Evolutionary conservation across 2,888 invertebrate species (phyloP).

Genomic region (Nipponacmea schrenckii): DNA sequence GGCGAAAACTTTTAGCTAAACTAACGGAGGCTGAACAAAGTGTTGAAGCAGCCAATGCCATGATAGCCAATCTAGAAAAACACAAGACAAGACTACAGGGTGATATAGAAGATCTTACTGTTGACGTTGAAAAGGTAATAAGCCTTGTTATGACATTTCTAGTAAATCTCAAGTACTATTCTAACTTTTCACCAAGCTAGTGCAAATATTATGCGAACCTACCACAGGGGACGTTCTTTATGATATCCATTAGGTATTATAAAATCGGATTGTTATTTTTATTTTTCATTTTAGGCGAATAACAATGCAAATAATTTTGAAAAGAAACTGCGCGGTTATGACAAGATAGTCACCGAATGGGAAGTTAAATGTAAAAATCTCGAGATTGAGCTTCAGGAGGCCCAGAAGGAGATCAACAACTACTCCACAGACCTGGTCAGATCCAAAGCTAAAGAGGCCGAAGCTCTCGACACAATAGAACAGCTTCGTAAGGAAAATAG

Average conservation of each 20-base stretch:
- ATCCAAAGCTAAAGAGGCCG: background rate
- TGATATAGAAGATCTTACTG: background rate
- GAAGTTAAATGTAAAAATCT: background rate
- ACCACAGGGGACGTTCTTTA: too few relatives aligned
- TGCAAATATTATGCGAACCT: too few relatives aligned
- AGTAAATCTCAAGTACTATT: too few relatives aligned
- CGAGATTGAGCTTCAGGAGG: background rate
- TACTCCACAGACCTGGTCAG: background rate
- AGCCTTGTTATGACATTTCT: too few relatives aligned
- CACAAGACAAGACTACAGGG: background rate
- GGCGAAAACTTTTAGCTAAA: background rate
- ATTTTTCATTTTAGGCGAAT: background rate
- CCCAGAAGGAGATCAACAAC: background rate
- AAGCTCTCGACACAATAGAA: background rate
- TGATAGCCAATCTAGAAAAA: background rate
- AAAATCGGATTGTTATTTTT: too few relatives aligned
- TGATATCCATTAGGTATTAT: too few relatives aligned
- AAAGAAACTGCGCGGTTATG: constrained; percentile 2
- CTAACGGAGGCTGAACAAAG: background rate
- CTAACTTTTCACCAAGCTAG: too few relatives aligned
- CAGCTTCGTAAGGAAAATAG: background rate
- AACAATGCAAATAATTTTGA: background rate
- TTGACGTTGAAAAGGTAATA: background rate
- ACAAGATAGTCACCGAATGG: background rate
- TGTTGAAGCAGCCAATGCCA: constrained; percentile 3